Conservation (phyloP, 2,888 invertebrate genomes). For the Bimastos eiseni region DNA sequence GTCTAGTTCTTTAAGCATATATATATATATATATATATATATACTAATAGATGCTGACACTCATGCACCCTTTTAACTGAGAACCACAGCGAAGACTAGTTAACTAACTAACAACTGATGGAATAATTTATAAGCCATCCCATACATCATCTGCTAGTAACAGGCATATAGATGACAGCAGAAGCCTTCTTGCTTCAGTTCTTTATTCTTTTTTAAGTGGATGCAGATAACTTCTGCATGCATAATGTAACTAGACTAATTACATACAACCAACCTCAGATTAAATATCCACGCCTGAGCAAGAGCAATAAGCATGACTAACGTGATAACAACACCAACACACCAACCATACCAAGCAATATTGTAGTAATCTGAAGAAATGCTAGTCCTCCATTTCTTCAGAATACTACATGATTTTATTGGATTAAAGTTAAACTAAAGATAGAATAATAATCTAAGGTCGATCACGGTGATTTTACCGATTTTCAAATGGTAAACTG, state of each 20-base stretch:
- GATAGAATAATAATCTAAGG: background rate
- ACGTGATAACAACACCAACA: background rate
- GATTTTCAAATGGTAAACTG: slow-evolving; percentile 71
- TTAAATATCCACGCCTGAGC: background rate
- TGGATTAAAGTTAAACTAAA: background rate
- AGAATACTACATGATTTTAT: background rate
- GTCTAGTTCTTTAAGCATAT: background rate
- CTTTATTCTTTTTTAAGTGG: background rate
- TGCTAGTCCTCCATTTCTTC: background rate
- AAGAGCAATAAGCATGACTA: background rate
- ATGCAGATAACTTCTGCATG: background rate
- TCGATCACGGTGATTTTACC: slow-evolving; percentile 60
- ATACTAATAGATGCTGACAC: background rate
- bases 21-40: no score
- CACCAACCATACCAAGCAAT: background rate
- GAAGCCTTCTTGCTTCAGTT: background rate
- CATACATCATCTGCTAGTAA: background rate
- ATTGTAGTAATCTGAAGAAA: no score
- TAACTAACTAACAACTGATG: background rate
- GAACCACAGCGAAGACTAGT: slow-evolving; percentile 2
- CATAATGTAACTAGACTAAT: background rate
- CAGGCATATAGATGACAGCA: background rate
- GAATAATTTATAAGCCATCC: background rate
- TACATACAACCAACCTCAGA: background rate
- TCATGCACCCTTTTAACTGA: background rate